Conservation (phyloP, 1,140 invertebrate genomes). For the Battus philenor region DNA sequence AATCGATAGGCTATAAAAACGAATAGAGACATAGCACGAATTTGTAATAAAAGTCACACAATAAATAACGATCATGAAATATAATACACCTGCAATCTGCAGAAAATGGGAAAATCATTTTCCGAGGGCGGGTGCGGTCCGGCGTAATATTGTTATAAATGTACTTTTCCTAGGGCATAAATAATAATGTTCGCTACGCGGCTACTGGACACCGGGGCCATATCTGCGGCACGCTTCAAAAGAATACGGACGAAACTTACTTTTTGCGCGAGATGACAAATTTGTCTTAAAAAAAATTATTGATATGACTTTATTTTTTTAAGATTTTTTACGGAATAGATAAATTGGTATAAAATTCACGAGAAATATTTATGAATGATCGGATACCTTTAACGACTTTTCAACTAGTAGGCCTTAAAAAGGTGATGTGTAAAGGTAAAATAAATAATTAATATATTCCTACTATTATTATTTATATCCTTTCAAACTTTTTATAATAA, state of each 20-base stretch:
- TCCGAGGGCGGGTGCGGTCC: conserved; percentile 70
- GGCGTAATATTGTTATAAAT: conserved; percentile 75
- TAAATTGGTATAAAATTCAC: too few species aligned
- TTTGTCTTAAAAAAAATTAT: too few species aligned
- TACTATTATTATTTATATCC: too few species aligned
- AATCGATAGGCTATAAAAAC: conserved; percentile 64
- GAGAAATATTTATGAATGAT: too few species aligned
- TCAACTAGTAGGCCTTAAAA: too few species aligned
- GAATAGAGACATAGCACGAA: conserved; percentile 73
- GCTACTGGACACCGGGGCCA: conserved; percentile 30
- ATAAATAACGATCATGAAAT: conserved; percentile 76
- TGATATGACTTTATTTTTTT: too few species aligned
- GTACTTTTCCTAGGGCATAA: conserved; percentile 69
- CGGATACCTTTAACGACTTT: too few species aligned
- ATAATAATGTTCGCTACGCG: conserved; percentile 65
- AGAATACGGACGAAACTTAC: conserved; percentile 19
- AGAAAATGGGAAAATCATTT: conserved; percentile 74
- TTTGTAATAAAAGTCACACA: conserved; percentile 72
- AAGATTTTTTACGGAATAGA: too few species aligned
- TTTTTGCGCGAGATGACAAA: too few species aligned
- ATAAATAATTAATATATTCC: too few species aligned
- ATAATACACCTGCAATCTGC: conserved; percentile 75
- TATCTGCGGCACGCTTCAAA: conserved; percentile 21
- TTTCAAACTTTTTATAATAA: too few species aligned
- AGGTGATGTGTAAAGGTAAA: too few species aligned